phyloP scores from a whole-genome alignment of 2,113 vertebrate genomes.

The Tor tambroides region DNA sequence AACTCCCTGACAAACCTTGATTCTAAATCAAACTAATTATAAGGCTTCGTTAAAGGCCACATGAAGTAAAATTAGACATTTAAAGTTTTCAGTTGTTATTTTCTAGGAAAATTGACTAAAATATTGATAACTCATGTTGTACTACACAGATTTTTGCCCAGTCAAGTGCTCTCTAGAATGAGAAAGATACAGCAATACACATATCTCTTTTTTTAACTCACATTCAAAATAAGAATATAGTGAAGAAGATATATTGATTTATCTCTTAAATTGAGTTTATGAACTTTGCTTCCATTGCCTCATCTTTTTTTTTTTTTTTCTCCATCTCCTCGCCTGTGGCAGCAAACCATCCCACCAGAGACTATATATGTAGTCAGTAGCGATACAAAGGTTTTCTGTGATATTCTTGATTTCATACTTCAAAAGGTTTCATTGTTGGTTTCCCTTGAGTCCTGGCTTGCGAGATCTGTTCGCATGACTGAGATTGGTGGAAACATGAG shows the following conservation, averaged over 20 bases:
- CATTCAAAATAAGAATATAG: not conserved
- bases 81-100: too few relatives aligned
- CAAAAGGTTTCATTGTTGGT: slow-evolving; percentile 27
- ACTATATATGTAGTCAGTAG: not conserved
- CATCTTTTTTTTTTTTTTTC: not conserved
- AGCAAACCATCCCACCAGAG: not conserved
- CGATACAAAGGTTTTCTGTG: slow-evolving; percentile 19
- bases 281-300: not conserved
- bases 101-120: too few relatives aligned
- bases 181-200: too few relatives aligned
- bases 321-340: not conserved
- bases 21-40: not conserved
- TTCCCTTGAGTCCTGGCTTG: slow-evolving; percentile 12
- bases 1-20: not conserved
- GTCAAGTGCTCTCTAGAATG: too few relatives aligned
- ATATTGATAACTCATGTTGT: not conserved
- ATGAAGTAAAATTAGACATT: too few relatives aligned
- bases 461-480: not conserved
- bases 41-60: too few relatives aligned
- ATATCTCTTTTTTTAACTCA: too few relatives aligned
- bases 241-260: not conserved
- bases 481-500: slow-evolving; percentile 33
- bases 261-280: not conserved
- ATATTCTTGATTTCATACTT: slow-evolving; percentile 34
- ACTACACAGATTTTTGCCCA: not conserved